These are phyloP conservation scores for Pampus argenteus DNA, from an alignment of 2,797 vertebrate species.

Conservation along the genomic window DNA sequence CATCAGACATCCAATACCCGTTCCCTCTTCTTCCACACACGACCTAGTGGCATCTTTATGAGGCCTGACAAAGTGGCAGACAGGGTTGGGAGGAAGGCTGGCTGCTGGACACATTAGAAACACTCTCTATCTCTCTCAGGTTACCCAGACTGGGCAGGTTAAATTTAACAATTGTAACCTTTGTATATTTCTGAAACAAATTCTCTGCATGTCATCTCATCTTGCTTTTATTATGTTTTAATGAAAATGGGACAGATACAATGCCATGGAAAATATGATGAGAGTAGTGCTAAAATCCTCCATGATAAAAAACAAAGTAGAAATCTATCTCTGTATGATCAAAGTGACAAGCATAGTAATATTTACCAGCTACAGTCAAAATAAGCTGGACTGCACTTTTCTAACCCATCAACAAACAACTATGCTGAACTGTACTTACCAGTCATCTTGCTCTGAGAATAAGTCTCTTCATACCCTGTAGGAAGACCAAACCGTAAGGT, in stretches of 20 bases:
- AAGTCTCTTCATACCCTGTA: slow-evolving; percentile 62
- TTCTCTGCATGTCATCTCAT: slow-evolving; percentile 40
- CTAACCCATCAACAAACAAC: slow-evolving; percentile 8
- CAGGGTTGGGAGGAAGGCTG: slow-evolving; percentile 38
- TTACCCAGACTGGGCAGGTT: slow-evolving; percentile 63
- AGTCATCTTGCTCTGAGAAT: slow-evolving; percentile 54
- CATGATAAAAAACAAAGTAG: neutral
- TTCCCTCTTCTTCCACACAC: slow-evolving; percentile 58
- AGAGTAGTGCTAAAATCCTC: neutral
- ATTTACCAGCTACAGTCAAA: neutral
- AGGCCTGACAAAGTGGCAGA: slow-evolving; percentile 76
- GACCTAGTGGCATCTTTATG: slow-evolving; percentile 78
- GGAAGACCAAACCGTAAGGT: slow-evolving; percentile 58
- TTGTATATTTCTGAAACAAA: slow-evolving; percentile 58
- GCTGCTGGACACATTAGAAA: slow-evolving; percentile 74
- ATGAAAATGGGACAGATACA: neutral
- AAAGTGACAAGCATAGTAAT: neutral
- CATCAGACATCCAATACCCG: slow-evolving; percentile 73
- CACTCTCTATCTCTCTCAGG: slow-evolving; percentile 65
- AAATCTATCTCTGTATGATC: neutral
- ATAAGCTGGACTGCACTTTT: neutral
- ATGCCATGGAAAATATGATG: neutral
- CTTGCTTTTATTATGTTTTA: slow-evolving; percentile 28
- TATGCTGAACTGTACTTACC: slow-evolving; percentile 57
- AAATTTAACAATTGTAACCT: slow-evolving; percentile 61